These are phyloP conservation scores for Magallana nippona DNA, from an alignment of 2,888 invertebrate species.

Conservation along the genomic window DNA sequence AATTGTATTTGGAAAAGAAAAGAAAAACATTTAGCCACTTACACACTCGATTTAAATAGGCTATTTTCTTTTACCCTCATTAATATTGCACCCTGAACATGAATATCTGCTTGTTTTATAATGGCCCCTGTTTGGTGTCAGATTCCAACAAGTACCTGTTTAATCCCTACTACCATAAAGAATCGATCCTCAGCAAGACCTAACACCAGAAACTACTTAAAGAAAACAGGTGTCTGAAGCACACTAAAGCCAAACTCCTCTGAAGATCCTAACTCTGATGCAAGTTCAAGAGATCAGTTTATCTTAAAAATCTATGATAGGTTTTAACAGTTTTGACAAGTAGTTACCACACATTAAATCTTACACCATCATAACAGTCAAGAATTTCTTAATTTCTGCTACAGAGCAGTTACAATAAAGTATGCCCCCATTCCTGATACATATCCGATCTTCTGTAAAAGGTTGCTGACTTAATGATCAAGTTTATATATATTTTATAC, in stretches of 20 bases:
- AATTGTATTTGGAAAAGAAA: background rate
- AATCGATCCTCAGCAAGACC: background rate
- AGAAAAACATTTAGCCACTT: background rate
- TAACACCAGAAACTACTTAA: slow-evolving; percentile 9
- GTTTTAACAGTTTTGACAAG: slow-evolving; percentile 8
- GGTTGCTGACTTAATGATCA: background rate
- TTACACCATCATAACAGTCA: background rate
- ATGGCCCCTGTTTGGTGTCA: background rate
- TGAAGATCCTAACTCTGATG: background rate
- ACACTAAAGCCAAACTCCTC: background rate
- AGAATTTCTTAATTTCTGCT: background rate
- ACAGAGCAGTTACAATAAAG: background rate
- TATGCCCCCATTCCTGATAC: background rate
- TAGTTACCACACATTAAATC: slow-evolving; percentile 13
- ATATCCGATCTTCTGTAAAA: background rate
- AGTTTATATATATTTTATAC: background rate
- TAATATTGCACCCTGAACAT: background rate
- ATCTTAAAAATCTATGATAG: slow-evolving; percentile 20
- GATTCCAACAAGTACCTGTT: background rate
- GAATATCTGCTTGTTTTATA: background rate
- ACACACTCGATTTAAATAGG: background rate
- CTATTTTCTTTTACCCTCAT: background rate
- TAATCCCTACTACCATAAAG: background rate
- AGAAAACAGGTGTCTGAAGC: slow-evolving; percentile 16
- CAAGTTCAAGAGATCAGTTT: slow-evolving; percentile 14